These are phyloP conservation scores for Saccopteryx leptura DNA, from an alignment of 2,113 vertebrate species.

Conservation along the genomic window DNA sequence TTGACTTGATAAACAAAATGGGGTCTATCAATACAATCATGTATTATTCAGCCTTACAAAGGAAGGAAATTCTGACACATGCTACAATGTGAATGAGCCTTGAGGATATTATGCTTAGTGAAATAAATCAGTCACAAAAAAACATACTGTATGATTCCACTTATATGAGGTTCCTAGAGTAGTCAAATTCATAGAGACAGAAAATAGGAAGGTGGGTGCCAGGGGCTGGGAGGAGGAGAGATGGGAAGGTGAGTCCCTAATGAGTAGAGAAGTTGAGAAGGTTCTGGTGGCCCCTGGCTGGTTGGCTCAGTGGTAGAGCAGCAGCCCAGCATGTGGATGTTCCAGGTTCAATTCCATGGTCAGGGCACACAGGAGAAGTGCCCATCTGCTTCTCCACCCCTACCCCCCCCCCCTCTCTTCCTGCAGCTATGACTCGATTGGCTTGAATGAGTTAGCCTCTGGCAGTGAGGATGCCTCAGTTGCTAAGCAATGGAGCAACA, in stretches of 20 bases:
- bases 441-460: no score
- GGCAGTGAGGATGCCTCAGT: no score
- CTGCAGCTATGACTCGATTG: no score
- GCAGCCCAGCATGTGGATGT: no score
- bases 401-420: no score
- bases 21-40: neutral
- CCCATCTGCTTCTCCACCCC: no score
- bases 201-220: neutral
- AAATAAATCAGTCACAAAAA: neutral
- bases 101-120: neutral
- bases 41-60: neutral
- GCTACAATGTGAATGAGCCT: neutral
- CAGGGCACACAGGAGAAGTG: no score
- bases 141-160: neutral
- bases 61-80: neutral
- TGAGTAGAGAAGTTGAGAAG: neutral
- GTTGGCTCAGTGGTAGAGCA: no score
- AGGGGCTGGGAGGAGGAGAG: neutral
- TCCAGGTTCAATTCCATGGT: no score
- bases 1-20: neutral
- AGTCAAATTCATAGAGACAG: neutral
- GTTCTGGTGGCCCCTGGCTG: no score
- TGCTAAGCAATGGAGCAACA: no score
- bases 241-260: fast-evolving
- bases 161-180: neutral